Base-by-base conservation (phyloP, 2,113 vertebrate genomes). In the Thamnophis sirtalis region DNA sequence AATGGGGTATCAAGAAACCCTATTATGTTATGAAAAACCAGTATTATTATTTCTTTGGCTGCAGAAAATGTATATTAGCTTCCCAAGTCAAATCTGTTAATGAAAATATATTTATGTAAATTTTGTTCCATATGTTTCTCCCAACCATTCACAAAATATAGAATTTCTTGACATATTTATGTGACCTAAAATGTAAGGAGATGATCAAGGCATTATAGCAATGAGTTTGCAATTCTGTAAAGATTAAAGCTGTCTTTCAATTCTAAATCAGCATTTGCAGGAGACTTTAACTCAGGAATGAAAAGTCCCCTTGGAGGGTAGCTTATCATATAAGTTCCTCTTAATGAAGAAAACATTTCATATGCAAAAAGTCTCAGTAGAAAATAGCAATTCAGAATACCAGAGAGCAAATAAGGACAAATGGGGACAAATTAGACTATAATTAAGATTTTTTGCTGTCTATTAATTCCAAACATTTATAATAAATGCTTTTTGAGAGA, bases 91-190 rank as follows among this genome's bases (percentile, higher is more conserved):
- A 95, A 48, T 0, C 68, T 92, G 92, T 91, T 95, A 15, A 15
- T 13, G 88, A 50, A 94, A 95, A 94, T 94, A 92, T 89, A 49
- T 94, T 96, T 95, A 94, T 96, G 88, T 87, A 96, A 96, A 96
- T 96, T 94, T 89, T 95, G 38, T 89, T 95, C 92, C 94, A 93
- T 92, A 95, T 96, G 63, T 90, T 94, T n/a, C 88, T 90, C 93
- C 68, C 91, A 93, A 95, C 87, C 92, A 90, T 96, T 96, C 95
- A 93, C 91, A 96, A 94, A n/a, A 92, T 94, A 93, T 93, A 94
- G 96, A 94, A 49, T 86, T 51, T 91, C 93, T 88, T 95, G 95
- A 91, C 94, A 95, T 94, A 95, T 95, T 96, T 96, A 91, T 88
- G 84, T 91, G 95, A 95, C 92, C 91, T 92, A 95, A 92, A 84